A percentile compares a stretch with the other conserved stretches of the same genome.
phyloP scores from a whole-genome alignment of 1,140 invertebrate genomes.

The Ctenoplectra terminalis region DNA sequence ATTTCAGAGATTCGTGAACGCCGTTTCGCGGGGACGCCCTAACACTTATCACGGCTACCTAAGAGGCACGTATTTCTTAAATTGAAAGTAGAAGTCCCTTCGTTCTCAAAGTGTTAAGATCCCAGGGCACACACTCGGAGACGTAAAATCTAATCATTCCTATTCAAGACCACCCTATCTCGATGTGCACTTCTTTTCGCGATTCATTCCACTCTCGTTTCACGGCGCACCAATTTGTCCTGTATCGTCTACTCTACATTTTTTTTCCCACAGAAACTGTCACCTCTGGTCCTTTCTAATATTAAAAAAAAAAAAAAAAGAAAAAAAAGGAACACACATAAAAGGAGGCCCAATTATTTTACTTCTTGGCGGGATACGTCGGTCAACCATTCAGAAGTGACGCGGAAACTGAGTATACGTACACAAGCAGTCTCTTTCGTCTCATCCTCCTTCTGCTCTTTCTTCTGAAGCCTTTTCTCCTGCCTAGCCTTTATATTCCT shows the following conservation, averaged over 20 bases:
- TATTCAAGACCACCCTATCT: background rate
- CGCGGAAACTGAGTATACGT: background rate
- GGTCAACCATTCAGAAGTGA: conserved; percentile 2
- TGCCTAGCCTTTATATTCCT: background rate
- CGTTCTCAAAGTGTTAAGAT: background rate
- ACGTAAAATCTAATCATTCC: conserved; percentile 6
- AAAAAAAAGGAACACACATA: background rate
- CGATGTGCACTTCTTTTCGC: too few relatives aligned
- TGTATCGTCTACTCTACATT: too few relatives aligned
- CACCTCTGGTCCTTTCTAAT: background rate
- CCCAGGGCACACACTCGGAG: background rate
- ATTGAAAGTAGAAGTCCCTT: conserved; percentile 30
- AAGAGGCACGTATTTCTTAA: conserved; percentile 11
- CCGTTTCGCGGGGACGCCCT: background rate
- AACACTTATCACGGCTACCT: conserved; percentile 1
- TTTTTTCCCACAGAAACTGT: background rate
- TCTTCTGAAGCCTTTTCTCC: conserved; percentile 17
- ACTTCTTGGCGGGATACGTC: background rate
- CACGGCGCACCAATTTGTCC: too few relatives aligned
- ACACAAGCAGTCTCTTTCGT: background rate
- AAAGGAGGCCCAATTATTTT: background rate
- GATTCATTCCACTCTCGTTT: too few relatives aligned
- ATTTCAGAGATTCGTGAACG: conserved; percentile 8
- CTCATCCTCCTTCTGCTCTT: background rate
- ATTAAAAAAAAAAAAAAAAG: background rate